Evolutionary conservation across 2,797 vertebrate species (phyloP).

Genomic region (Pteropus rufus): DNA sequence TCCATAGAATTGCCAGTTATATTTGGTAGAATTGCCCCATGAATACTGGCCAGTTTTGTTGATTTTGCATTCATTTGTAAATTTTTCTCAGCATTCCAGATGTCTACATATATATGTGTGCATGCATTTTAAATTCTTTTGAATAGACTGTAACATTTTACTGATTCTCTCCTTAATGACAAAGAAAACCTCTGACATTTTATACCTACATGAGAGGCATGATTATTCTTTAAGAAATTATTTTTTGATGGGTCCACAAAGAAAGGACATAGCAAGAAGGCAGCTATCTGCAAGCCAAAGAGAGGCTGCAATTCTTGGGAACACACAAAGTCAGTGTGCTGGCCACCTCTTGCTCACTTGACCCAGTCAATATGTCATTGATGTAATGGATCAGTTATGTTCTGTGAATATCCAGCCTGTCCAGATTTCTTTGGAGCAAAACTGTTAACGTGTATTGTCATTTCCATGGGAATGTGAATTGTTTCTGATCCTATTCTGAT

Average conservation of each 20-base stretch:
- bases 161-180: not conserved
- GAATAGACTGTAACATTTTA: not conserved
- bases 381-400: not conserved
- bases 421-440: not conserved
- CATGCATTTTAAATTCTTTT: not conserved
- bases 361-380: not conserved
- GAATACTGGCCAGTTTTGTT: not conserved
- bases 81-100: not conserved
- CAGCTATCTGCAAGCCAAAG: not conserved
- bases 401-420: not conserved
- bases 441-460: not conserved
- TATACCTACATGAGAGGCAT: not conserved
- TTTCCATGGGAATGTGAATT: not conserved
- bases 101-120: not conserved
- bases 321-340: not conserved
- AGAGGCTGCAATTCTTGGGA: not conserved
- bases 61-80: constrained; percentile 5
- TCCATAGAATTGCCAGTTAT: not conserved
- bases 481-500: not conserved
- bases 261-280: not conserved
- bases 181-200: not conserved
- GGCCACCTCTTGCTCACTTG: not conserved
- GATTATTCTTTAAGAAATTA: not conserved
- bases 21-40: not conserved
- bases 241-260: not conserved